Evolutionary conservation across 2,888 invertebrate genomes (phyloP).

Genomic region (Hydrotaea diabolus): DNA sequence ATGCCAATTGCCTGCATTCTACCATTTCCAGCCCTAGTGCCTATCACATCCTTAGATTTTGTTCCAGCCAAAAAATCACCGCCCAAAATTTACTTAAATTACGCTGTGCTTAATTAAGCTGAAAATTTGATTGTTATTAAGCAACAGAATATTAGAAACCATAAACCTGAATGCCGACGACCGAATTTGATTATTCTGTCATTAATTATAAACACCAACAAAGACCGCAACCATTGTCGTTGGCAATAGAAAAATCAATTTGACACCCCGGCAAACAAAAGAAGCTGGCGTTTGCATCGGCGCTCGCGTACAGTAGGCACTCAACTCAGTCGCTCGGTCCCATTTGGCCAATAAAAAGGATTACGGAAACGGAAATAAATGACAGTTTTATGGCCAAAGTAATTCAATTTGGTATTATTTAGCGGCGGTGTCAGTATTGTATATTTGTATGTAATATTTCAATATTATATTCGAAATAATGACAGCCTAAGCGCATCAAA

Average conservation of each 20-base stretch:
- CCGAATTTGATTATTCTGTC: conserved; percentile 6
- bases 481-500: background rate
- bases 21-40: too few relatives aligned
- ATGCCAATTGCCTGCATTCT: too few relatives aligned
- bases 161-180: background rate
- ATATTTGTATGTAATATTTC: background rate
- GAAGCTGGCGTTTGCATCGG: background rate
- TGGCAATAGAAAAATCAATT: conserved; percentile 15
- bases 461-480: conserved; percentile 1
- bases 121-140: conserved; percentile 56
- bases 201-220: background rate
- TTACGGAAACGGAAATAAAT: conserved; percentile 7
- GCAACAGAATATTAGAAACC: background rate
- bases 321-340: background rate
- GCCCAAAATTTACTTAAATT: conserved; percentile 9
- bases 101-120: conserved; percentile 53
- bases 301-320: too few relatives aligned
- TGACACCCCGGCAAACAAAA: background rate
- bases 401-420: background rate
- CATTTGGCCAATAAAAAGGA: background rate
- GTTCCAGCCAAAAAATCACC: too few relatives aligned
- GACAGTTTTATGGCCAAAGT: background rate
- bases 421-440: background rate
- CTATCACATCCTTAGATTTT: too few relatives aligned
- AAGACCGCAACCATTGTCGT: background rate